Base-by-base conservation (phyloP, 2,113 vertebrate genomes). In the Ellobius talpinus region DNA sequence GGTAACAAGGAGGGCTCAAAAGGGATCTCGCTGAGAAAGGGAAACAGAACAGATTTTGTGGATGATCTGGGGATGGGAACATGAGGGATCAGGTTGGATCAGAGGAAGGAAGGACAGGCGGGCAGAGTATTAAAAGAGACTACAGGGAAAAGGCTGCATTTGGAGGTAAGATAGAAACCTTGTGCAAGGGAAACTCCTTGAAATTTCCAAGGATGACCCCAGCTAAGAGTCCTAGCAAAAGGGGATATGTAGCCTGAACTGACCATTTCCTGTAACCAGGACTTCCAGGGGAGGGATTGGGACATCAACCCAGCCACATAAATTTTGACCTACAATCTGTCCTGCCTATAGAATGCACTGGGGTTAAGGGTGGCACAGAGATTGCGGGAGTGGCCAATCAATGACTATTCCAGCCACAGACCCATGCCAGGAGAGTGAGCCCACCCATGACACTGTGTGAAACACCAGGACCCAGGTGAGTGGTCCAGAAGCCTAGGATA, bases 381-480 rank as follows among this genome's bases (percentile, higher is more conserved):
- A 73, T 73, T 23, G 7, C 39, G 3, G 70, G n/a, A 39, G n/a
- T 39, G 36, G 3, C 19, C 70, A 73, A 73, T n/a, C 70, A 39
- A 73, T 73, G 68, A 70, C 17, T 39, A 21, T 73, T 39, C 19
- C n/a, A 73, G n/a, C 17, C n/a, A 73, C n/a, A 73, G 70, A 73
- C 36, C n/a, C 19, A 23, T 23, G n/a, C 70, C 70, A 39, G 70
- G 3, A 73, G n/a, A 39, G 70, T 73, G n/a, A 39, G n/a, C 19
- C 7, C 70, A 73, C 14, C 14, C 33, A 33, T 70, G 33, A 36
- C n/a, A 73, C n/a, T 73, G 70, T 0, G 19, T 73, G 19, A n/a
- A 73, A 3, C n/a, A 10, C n/a, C 1, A 23, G 70, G n/a, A 73
- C 36, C n/a, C 19, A 11, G 19, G n/a, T 0, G 3, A n/a, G n/a